A percentile compares a stretch with the other conserved stretches of the same genome.
Evolutionary conservation across 1,140 invertebrate species (phyloP).

Genomic region (Sipha flava): DNA sequence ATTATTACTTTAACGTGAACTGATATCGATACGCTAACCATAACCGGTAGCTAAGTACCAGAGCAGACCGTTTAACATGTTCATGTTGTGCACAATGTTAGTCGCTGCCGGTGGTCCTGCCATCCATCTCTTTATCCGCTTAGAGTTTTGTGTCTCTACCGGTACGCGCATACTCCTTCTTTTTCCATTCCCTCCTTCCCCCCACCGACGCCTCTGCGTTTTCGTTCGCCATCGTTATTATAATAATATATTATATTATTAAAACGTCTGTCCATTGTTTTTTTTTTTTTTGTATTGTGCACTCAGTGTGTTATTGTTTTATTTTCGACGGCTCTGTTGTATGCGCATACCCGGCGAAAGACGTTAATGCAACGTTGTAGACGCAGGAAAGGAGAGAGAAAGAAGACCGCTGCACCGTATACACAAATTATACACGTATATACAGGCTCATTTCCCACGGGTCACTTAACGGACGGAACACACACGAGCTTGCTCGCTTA

Average conservation of each 20-base stretch:
- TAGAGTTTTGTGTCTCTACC: background rate
- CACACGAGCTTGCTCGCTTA: no score
- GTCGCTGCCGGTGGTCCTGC: conserved; percentile 28
- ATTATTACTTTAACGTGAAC: background rate
- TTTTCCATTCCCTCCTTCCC: background rate
- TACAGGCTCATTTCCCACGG: conserved; percentile 1
- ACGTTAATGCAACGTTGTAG: background rate
- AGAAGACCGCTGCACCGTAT: background rate
- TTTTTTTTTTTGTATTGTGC: background rate
- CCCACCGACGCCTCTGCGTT: background rate
- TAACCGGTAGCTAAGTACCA: conserved; percentile 16
- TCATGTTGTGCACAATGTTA: conserved; percentile 24
- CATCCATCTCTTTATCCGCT: conserved; percentile 23
- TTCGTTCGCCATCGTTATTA: background rate
- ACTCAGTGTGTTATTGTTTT: conserved; percentile 11
- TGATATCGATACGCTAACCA: background rate
- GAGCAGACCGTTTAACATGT: conserved; percentile 17
- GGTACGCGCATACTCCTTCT: background rate
- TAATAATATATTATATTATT: background rate
- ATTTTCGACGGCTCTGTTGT: background rate
- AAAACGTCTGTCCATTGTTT: conserved; percentile 12
- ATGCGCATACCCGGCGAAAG: no score
- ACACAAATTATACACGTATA: background rate
- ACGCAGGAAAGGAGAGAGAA: no score
- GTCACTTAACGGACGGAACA: background rate